phyloP scores from a whole-genome alignment of 1,140 invertebrate genomes.

The Drosophila eugracilis region DNA sequence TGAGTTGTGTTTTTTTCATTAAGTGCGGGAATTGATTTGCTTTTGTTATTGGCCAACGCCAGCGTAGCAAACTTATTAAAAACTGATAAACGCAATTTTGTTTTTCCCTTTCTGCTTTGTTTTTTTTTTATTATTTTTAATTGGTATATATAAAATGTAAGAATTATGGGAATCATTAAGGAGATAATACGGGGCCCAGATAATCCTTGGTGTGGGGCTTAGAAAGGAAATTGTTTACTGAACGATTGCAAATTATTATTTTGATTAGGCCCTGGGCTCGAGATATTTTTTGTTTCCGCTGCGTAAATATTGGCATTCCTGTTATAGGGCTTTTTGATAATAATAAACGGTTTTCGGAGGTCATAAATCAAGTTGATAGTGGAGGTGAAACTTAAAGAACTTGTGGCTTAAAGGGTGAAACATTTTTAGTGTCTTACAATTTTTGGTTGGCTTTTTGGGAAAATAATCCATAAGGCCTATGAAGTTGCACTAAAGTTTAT shows the following conservation, averaged over 20 bases:
- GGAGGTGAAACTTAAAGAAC: background rate
- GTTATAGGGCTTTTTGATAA: conserved; percentile 4
- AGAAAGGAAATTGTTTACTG: conserved; percentile 61
- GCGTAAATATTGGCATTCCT: conserved; percentile 12
- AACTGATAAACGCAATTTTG: conserved; percentile 65
- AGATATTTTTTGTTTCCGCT: conserved; percentile 17
- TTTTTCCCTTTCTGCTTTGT: background rate
- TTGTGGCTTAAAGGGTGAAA: no score
- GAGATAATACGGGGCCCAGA: conserved; percentile 18
- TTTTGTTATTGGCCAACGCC: conserved; percentile 43
- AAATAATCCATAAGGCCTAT: no score
- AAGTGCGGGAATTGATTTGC: conserved; percentile 78
- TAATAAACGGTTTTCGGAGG: conserved; percentile 15
- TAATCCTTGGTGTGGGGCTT: conserved; percentile 42
- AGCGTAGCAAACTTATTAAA: conserved; percentile 76
- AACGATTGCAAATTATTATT: conserved; percentile 71
- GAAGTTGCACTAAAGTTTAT: no score
- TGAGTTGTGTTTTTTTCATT: conserved; percentile 81
- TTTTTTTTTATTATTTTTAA: conserved; percentile 30
- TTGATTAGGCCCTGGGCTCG: conserved; percentile 20
- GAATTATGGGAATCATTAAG: conserved; percentile 40
- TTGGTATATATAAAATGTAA: conserved; percentile 34
- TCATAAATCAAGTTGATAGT: background rate
- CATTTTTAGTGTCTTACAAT: no score
- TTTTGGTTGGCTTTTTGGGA: no score